Conservation (phyloP, 2,797 vertebrate genomes). For the Ispidina picta region DNA sequence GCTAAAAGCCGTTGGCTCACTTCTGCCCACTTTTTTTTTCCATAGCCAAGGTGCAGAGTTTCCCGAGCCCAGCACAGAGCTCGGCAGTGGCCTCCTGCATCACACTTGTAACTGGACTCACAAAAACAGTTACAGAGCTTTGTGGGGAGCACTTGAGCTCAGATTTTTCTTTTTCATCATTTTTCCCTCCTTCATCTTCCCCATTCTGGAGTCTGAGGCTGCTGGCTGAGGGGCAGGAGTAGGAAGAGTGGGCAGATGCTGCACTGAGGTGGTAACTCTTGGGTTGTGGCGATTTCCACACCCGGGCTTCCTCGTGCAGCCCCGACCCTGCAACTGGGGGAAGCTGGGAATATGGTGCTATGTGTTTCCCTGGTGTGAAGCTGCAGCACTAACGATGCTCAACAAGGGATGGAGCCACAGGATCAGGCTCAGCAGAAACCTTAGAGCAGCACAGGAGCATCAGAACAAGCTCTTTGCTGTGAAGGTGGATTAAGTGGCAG, state of each 20-base stretch:
- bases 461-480: background rate
- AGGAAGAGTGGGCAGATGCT: background rate
- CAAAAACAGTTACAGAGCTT: background rate
- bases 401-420: too few relatives aligned
- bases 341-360: background rate
- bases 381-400: too few relatives aligned
- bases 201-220: background rate
- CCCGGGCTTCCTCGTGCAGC: fast-evolving
- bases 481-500: background rate
- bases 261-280: fast-evolving
- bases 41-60: background rate
- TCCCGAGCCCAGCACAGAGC: background rate
- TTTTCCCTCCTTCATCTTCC: background rate
- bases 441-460: too few relatives aligned
- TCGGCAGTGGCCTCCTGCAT: background rate
- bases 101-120: background rate
- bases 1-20: background rate
- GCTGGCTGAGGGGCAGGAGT: background rate
- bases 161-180: background rate
- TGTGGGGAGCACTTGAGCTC: background rate
- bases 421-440: too few relatives aligned
- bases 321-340: background rate
- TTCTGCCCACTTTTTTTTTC: background rate
- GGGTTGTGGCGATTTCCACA: background rate
- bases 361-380: background rate